Conservation (phyloP, 2,888 invertebrate species). For the Eupithecia insigniata region DNA sequence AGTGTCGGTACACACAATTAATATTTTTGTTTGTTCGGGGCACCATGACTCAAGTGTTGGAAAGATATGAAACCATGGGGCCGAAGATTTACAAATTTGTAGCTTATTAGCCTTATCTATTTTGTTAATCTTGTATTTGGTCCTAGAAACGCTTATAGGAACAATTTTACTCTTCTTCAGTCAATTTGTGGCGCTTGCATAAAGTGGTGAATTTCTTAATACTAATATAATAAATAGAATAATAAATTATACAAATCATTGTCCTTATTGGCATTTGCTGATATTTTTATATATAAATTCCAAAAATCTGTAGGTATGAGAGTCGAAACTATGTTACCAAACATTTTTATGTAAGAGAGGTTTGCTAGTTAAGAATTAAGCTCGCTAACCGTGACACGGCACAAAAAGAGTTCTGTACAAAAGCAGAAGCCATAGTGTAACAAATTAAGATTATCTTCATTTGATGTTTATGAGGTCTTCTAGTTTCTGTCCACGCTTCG, state of each 20-base stretch:
- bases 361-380: neutral
- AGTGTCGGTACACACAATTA: slow-evolving; percentile 63
- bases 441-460: neutral
- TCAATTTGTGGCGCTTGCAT: neutral
- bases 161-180: no score
- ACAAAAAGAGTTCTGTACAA: neutral
- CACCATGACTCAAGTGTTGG: slow-evolving; percentile 57
- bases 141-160: neutral
- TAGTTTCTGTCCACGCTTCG: no score
- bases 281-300: neutral
- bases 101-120: neutral
- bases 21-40: slow-evolving; percentile 76
- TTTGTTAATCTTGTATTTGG: neutral
- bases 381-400: neutral
- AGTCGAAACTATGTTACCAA: neutral
- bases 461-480: no score
- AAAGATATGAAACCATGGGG: slow-evolving; percentile 41
- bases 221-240: no score
- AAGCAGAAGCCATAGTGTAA: neutral
- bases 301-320: neutral
- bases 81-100: slow-evolving; percentile 24
- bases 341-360: neutral
- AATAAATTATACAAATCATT: no score
- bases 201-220: no score
- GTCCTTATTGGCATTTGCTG: neutral